Evolutionary conservation across 2,113 vertebrate genomes (phyloP).

Genomic region (Pseudorhombus dupliciocellatus): DNA sequence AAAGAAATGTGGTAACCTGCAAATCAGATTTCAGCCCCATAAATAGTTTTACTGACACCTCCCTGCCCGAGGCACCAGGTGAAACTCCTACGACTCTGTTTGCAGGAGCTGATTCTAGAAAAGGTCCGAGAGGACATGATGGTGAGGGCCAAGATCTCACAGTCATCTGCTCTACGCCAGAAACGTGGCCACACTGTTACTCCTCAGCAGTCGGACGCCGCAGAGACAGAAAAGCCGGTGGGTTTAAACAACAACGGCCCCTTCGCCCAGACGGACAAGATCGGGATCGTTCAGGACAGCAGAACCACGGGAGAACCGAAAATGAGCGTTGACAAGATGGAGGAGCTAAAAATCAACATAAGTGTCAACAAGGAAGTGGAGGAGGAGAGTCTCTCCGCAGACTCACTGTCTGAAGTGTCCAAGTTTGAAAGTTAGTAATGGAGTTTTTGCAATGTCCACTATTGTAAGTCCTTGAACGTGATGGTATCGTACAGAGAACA

Average conservation of each 20-base stretch:
- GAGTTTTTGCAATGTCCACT: not conserved
- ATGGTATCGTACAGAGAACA: not conserved
- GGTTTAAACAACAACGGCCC: conserved; percentile 54
- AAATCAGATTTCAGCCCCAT: not conserved
- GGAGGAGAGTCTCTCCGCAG: conserved; percentile 47
- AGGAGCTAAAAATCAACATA: conserved; percentile 27
- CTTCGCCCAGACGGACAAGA: conserved; percentile 40
- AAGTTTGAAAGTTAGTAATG: conserved; percentile 87
- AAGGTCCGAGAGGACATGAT: conserved; percentile 84
- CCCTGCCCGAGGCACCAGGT: not conserved
- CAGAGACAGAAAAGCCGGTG: conserved; percentile 30
- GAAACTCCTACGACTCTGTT: not conserved
- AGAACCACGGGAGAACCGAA: conserved; percentile 9
- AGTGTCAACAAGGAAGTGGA: conserved; percentile 4
- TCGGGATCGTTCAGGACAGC: not conserved
- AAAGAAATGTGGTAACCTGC: too few relatives aligned
- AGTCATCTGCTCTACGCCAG: conserved; percentile 78
- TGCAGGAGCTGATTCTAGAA: conserved; percentile 86
- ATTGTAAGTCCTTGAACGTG: not conserved
- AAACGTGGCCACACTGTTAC: conserved; percentile 68
- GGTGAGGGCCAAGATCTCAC: conserved; percentile 82
- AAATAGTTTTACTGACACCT: not conserved
- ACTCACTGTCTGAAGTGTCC: conserved; percentile 64
- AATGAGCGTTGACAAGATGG: rapidly evolving
- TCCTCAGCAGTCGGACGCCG: conserved; percentile 21